phyloP scores from a whole-genome alignment of 2,113 vertebrate species.

The Anarhynchus alexandrinus region DNA sequence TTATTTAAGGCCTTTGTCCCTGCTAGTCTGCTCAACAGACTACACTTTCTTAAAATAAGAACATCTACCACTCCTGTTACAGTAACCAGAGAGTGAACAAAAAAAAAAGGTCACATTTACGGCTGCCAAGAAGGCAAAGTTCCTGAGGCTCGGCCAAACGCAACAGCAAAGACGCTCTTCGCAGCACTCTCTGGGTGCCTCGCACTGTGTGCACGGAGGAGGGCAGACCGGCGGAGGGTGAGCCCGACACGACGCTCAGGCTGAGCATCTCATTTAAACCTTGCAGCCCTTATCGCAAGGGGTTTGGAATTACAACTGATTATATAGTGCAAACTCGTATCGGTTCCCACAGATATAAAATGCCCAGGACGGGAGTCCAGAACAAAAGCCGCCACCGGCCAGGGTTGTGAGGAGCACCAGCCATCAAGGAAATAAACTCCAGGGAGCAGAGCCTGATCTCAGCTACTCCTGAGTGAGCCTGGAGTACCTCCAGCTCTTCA shows the following conservation, averaged over 20 bases:
- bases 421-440: neutral
- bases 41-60: neutral
- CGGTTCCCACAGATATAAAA: neutral
- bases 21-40: constrained; percentile 28
- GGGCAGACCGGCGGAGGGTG: accelerated
- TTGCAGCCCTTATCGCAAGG: neutral
- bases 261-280: neutral
- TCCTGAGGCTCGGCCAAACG: constrained; percentile 9
- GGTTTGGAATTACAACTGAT: neutral
- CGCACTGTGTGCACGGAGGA: accelerated
- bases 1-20: constrained; percentile 43
- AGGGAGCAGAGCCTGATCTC: neutral
- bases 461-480: neutral
- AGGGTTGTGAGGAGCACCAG: neutral
- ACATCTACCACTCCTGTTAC: neutral
- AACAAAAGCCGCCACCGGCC: neutral
- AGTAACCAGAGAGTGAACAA: neutral
- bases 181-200: neutral
- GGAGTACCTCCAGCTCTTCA: neutral
- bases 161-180: neutral
- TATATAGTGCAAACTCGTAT: neutral
- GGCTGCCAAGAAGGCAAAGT: constrained; percentile 46
- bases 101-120: constrained; percentile 4
- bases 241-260: accelerated
- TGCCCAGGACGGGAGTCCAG: neutral